phyloP scores from a whole-genome alignment of 2,113 vertebrate species.

The Phalacrocorax aristotelis region DNA sequence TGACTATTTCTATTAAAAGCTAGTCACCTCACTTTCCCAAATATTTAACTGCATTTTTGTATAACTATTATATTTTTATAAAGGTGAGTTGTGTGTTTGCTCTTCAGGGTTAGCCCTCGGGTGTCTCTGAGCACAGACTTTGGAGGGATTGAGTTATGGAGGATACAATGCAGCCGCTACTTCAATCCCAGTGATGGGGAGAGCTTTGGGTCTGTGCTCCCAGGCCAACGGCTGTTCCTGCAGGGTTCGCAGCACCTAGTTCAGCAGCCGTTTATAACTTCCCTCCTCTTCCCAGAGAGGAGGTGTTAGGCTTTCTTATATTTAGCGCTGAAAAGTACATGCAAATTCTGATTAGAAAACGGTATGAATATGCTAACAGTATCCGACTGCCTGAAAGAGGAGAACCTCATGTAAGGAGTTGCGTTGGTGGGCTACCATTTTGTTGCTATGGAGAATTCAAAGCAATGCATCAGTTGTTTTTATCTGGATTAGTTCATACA shows the following conservation, averaged over 20 bases:
- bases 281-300: not conserved
- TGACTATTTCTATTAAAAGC: fast-evolving
- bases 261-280: not conserved
- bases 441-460: not conserved
- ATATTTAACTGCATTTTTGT: not conserved
- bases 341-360: not conserved
- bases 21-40: not conserved
- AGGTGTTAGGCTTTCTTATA: not conserved
- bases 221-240: not conserved
- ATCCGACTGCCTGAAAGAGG: not conserved
- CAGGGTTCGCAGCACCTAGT: not conserved
- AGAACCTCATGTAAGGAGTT: not conserved
- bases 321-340: not conserved
- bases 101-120: not conserved
- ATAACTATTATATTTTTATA: fast-evolving
- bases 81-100: not conserved
- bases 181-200: not conserved
- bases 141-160: not conserved
- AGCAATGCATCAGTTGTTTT: not conserved
- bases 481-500: not conserved
- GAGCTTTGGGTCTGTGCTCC: not conserved
- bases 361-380: not conserved
- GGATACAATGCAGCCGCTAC: fast-evolving
- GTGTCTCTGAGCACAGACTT: not conserved
- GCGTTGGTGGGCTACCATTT: not conserved